A percentile compares a stretch with the other conserved stretches of the same genome.
phyloP scores from a whole-genome alignment of 2,113 vertebrate genomes.

The Corvus moneduloides region DNA sequence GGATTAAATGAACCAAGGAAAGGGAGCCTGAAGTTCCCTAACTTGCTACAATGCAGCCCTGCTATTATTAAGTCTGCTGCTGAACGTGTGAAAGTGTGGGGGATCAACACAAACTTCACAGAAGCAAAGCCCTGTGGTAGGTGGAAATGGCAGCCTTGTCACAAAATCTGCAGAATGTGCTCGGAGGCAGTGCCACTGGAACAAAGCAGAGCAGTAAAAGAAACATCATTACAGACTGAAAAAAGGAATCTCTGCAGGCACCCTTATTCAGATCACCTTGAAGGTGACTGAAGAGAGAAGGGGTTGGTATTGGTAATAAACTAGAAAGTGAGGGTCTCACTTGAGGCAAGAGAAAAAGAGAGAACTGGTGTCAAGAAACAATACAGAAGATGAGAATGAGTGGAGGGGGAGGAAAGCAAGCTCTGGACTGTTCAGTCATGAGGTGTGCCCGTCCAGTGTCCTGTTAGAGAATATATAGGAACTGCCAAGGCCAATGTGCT shows the following conservation, averaged over 20 bases:
- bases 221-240: background rate
- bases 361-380: background rate
- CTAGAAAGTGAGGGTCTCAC: background rate
- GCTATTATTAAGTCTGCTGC: slow-evolving; percentile 50
- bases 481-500: background rate
- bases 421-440: background rate
- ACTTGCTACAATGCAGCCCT: background rate
- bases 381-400: background rate
- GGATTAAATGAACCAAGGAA: background rate
- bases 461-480: background rate
- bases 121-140: slow-evolving; percentile 30
- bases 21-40: background rate
- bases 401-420: background rate
- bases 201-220: background rate
- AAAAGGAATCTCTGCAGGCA: background rate
- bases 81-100: slow-evolving; percentile 33
- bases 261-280: background rate
- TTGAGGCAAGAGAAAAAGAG: background rate
- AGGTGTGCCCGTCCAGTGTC: fast-evolving
- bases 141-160: background rate
- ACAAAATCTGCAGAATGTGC: background rate
- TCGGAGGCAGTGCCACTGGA: background rate
- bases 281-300: background rate
- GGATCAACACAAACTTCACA: background rate
- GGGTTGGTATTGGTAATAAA: background rate